A percentile compares a stretch with the other conserved stretches of the same genome.
Conservation (phyloP, 30 jellyfish, hydroid and myxozoan genomes). For the Aurelia sp. region DNA sequence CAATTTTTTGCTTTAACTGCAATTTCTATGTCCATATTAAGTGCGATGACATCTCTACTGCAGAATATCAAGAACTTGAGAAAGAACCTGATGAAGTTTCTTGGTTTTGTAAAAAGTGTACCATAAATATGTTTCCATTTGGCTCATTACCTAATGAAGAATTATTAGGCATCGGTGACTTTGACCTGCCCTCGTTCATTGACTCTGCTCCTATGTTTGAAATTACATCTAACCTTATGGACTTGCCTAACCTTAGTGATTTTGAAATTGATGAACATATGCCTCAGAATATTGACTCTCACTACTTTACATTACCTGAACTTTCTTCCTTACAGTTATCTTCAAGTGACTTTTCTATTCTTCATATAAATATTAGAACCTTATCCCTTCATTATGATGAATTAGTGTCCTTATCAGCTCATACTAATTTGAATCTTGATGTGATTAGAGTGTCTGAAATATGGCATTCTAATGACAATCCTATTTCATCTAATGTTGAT, state of each 20-base stretch:
- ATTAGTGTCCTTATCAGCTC: constrained; percentile 43
- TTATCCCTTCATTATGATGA: constrained; percentile 64
- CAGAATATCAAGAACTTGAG: constrained; percentile 6
- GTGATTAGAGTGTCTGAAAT: too few species aligned
- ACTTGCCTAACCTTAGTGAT: too few species aligned
- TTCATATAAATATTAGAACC: constrained; percentile 36
- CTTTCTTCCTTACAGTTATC: constrained; percentile 20
- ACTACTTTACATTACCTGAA: too few species aligned
- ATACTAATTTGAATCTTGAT: constrained; percentile 26
- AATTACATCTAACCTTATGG: too few species aligned
- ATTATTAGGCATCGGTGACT: constrained; percentile 14
- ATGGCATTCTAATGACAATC: too few species aligned
- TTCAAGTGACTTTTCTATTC: constrained; percentile 42
- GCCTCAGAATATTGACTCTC: too few species aligned
- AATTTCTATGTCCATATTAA: constrained; percentile 26
- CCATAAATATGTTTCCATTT: constrained; percentile 48
- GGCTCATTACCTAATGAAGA: constrained; percentile 54
- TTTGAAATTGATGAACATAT: too few species aligned
- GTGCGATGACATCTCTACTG: constrained; percentile 30
- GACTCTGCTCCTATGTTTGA: constrained; percentile 35
- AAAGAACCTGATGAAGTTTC: too few species aligned
- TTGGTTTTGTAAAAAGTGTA: neutral
- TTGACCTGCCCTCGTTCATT: neutral
- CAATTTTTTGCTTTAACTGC: constrained; percentile 27
- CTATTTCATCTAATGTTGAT: too few species aligned